phyloP scores from a whole-genome alignment of 2,888 invertebrate species.

The Exephanes ischioxanthus region DNA sequence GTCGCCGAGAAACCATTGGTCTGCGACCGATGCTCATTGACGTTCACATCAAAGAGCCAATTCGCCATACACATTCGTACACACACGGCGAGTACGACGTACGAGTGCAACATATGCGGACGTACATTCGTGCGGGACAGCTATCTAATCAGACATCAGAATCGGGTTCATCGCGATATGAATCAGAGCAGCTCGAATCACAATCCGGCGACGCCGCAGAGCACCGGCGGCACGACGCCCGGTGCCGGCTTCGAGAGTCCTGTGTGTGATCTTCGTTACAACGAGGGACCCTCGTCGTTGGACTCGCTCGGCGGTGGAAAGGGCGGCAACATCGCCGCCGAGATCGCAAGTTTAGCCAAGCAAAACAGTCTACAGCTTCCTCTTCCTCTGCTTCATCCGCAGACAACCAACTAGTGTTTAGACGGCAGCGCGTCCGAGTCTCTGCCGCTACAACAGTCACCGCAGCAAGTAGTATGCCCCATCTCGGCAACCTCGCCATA shows the following conservation, averaged over 20 bases:
- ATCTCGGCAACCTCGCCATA: conserved; percentile 77
- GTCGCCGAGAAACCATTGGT: conserved; percentile 91
- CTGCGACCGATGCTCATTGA: conserved; percentile 90
- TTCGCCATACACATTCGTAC: conserved; percentile 92
- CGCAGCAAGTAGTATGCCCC: conserved; percentile 80
- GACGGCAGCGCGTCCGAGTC: conserved; percentile 80
- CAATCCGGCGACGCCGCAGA: conserved; percentile 83
- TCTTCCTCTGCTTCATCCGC: conserved; percentile 83
- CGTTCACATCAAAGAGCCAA: conserved; percentile 91
- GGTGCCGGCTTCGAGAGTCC: conserved; percentile 83
- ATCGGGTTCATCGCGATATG: conserved; percentile 89
- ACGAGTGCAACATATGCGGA: conserved; percentile 91
- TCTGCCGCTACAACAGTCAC: conserved; percentile 75
- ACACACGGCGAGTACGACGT: conserved; percentile 89
- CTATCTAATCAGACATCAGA: conserved; percentile 92
- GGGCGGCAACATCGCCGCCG: conserved; percentile 80
- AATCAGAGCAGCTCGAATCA: conserved; percentile 81
- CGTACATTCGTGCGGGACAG: conserved; percentile 92
- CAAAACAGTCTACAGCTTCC: conserved; percentile 84
- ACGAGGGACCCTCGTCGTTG: conserved; percentile 83
- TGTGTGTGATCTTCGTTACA: conserved; percentile 84
- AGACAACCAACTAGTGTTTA: conserved; percentile 85
- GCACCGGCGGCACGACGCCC: conserved; percentile 80
- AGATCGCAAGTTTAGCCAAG: conserved; percentile 83
- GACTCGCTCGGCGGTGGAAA: conserved; percentile 80